Evolutionary conservation across 2,888 invertebrate species (phyloP), one percentile per base, ranked within the genome.

Genomic region (Diaprepes abbreviatus): DNA sequence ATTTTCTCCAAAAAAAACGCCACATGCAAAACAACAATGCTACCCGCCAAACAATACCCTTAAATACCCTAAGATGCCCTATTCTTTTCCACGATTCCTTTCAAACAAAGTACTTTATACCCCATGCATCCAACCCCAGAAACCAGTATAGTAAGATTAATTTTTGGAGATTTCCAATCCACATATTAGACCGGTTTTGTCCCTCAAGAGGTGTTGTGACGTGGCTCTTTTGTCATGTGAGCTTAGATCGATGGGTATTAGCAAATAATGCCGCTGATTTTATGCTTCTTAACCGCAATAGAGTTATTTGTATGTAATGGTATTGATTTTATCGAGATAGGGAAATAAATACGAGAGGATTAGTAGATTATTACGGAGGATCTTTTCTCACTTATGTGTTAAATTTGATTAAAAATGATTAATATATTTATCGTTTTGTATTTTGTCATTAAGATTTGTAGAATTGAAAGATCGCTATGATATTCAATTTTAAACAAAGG

Each of bases 151-250:
- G 65, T 45, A 70, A 70, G 70, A 70, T 70, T 70, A 70, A 70
- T 70, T 70, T 62, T 43, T 70, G 60, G 55, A 68, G 63, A 45
- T 50, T 48, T 58, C 63, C 59, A 59, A 65, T 52, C 48, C 65
- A n/a, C 65, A 38, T 66, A 66, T 70, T 66, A 60, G 52, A 31
- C 60, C 58, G 48, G 59, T 52, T 60, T 60, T 66, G 70, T 70
- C 70, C 66, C 70, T 70, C 66, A 70, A 70, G 70, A 70, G 70
- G 70, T 70, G 70, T 70, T 70, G 66, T 70, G 70, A 70, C 66
- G 70, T 70, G 65, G 65, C 65, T 52, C 70, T 50, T 70, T 70
- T 70, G 70, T 70, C 65, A 45, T 57, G 33, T 24, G 7, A 43
- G 58, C 66, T 60, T 70, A 64, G 58, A 66, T 70, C 70, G 70